Base-by-base conservation (phyloP, 2,113 vertebrate genomes). In the Leuciscus idus region DNA sequence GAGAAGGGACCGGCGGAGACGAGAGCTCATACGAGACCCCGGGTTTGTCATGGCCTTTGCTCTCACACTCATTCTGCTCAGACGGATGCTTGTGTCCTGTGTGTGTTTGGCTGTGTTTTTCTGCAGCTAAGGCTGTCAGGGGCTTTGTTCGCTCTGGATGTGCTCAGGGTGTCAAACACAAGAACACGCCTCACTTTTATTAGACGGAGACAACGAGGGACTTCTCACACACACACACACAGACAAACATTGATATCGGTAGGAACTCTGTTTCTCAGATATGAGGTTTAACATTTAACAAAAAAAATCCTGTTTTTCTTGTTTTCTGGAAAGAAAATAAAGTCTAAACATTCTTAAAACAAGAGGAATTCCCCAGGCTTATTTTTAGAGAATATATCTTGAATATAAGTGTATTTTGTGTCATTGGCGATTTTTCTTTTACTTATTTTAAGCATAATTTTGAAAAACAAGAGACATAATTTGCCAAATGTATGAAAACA, bases 181-280 rank as follows among this genome's bases (percentile, higher is more conserved):
- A 52, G 26, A 52, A 55, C 28, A 83, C 46, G 15, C 28, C 28
- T 33, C 50, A 57, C 75, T 78, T 78, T 78, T 78, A 78, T 78
- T 78, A 50, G 9, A 55, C 12, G 4, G 23, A 19, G 15, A 68
- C 17, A 4, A 2, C 1, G 39, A 66, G n/a, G 72, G 72, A 30
- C 6, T 19, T 33, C 10, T 1, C 12, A 6, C 15, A 33, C 28
- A 55, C 28, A 33, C 26, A 21, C 30, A 55, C 30, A 55, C 8
- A 0, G 26, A 15, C 17, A 77, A 19, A 19, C 48, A 50, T 1
- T 28, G 46, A 77, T 4, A 55, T 3, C 7, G 0, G 5, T 10
- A 19, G 28, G 10, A 26, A 75, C 39, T 13, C 13, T 50, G 46
- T 39, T 39, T 36, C 30, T 70, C 30, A 39, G 4, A 70, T 39